Evolutionary conservation across 2,888 invertebrate species (phyloP).

Genomic region (Ctenicera cuprea): DNA sequence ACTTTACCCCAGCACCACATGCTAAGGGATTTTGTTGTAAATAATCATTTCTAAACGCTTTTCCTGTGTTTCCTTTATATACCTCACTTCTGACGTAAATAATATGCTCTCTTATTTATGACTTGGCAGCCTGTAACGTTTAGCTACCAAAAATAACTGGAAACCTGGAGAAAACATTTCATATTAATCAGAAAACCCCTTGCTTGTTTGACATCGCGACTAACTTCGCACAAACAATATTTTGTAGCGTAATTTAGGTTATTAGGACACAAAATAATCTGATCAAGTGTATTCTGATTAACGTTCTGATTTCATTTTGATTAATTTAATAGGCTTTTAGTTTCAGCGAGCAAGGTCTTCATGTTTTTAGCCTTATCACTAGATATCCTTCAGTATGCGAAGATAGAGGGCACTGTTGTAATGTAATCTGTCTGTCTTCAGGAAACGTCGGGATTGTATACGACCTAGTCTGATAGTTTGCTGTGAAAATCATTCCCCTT

Average conservation of each 20-base stretch:
- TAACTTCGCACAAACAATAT: neutral
- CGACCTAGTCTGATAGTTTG: neutral
- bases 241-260: conserved; percentile 1
- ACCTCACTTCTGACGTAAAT: conserved; percentile 33
- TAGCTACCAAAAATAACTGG: neutral
- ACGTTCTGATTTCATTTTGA: conserved; percentile 15
- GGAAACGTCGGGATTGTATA: conserved; percentile 18
- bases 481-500: neutral
- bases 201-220: conserved; percentile 14
- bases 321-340: conserved; percentile 8
- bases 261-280: conserved; percentile 20
- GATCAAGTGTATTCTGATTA: conserved; percentile 20
- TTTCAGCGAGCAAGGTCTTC: neutral
- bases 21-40: conserved; percentile 58
- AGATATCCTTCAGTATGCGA: neutral
- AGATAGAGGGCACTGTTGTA: neutral
- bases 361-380: neutral
- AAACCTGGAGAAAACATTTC: neutral
- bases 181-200: conserved; percentile 2
- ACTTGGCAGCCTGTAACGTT: neutral
- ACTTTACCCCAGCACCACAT: conserved; percentile 42
- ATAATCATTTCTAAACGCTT: conserved; percentile 60
- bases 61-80: conserved; percentile 17
- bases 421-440: conserved; percentile 2
- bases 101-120: conserved; percentile 21